Base-by-base conservation (phyloP, 2,797 vertebrate genomes). In the Geotrypetes seraphini region DNA sequence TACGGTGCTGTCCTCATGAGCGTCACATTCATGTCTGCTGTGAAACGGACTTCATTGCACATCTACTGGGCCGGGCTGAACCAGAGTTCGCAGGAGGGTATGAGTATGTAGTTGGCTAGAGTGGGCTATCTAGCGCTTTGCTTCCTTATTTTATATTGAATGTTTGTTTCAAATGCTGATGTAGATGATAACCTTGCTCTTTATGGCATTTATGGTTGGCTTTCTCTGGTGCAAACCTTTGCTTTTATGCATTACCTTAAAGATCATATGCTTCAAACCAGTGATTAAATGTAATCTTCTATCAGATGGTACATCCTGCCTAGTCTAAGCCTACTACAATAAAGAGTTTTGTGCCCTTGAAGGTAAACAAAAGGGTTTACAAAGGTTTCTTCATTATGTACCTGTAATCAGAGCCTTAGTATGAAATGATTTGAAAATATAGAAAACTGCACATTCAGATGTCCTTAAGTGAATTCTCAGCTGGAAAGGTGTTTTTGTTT, bases 31-130 rank as follows among this genome's bases (percentile, higher is more conserved):
- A 97, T 1, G 90, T 97, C 17, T 97, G 91, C 78, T 94, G 90
- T 18, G 89, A 99, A 59, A 97, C 92, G 0, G 92, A 97, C 55
- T 97, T 95, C 73, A 95, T 99, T 20, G 92, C 92, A 20, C 93
- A 96, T 70, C 87, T 99, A 6, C 75, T 99, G 26, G 86, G 90
- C 36, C 84, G 93, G 31, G 95, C 95, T 3, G 93, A 98, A 58
- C 92, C 92, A 5, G 94, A 98, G 81, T 96, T 97, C 45, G 85
- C 89, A 51, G 93, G 94, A 73, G 92, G 88, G 60, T 96, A 93
- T 36, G 92, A 97, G 95, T 98, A 85, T 89, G 92, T 87, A 58
- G 51, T 72, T 67, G 35, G 71, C 75, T 83, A 75, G 77, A 84
- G 65, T 79, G 79, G 80, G 83, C 77, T 73, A 60, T 84, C 84